Conservation (phyloP, 2,797 vertebrate species). For the Helarctos malayanus region DNA sequence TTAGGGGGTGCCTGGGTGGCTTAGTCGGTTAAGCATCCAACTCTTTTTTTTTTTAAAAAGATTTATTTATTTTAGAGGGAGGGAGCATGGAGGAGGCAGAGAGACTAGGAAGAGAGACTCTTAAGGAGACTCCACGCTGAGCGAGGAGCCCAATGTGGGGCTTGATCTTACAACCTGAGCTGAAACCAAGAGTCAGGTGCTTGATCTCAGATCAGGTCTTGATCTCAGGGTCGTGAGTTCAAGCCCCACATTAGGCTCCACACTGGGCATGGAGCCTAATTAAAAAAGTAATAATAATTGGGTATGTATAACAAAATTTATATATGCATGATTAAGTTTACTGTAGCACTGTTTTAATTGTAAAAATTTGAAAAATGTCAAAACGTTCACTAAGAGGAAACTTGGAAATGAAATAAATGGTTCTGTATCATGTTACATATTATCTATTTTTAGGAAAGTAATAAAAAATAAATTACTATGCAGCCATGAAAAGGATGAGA, state of each 20-base stretch:
- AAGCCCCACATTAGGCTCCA: no score
- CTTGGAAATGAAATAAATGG: conserved; percentile 23
- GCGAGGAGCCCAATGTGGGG: background rate
- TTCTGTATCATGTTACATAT: background rate
- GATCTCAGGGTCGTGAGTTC: background rate
- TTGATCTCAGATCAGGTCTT: background rate
- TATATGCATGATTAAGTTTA: background rate
- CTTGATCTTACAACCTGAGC: background rate
- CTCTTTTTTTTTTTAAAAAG: background rate
- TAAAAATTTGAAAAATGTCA: conserved; percentile 11
- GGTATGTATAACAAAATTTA: background rate
- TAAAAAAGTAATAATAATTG: background rate
- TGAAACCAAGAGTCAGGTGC: background rate
- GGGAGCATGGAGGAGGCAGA: background rate
- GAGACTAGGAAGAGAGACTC: background rate
- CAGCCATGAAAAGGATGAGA: background rate
- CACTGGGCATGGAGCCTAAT: no score
- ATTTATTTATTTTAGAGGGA: background rate
- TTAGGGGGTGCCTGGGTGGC: background rate
- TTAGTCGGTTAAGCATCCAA: background rate
- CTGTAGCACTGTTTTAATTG: background rate
- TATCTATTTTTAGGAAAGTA: conserved; percentile 37
- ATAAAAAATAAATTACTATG: conserved; percentile 9
- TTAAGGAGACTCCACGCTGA: background rate
- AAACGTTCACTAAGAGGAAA: conserved; percentile 5